Percentiles rank a stretch among this genome's conserved stretches.
These are phyloP conservation scores for Spodoptera exigua DNA, from an alignment of 2,888 invertebrate species.

Conservation along the genomic window DNA sequence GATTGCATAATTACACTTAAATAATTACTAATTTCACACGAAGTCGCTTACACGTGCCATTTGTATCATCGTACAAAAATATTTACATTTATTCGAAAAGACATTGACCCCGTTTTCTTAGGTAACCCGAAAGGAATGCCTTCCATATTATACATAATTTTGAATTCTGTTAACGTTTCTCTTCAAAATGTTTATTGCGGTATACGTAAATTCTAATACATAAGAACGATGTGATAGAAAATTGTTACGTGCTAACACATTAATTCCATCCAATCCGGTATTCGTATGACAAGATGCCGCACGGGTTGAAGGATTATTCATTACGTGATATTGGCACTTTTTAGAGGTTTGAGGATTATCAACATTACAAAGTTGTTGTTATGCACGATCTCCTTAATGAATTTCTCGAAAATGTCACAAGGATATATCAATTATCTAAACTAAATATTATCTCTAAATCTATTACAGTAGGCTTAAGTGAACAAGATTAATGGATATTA, in stretches of 20 bases:
- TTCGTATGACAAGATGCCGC: no score
- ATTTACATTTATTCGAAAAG: background rate
- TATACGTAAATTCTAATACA: slow-evolving; percentile 10
- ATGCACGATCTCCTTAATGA: no score
- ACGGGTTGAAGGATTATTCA: background rate
- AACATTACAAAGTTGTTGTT: no score
- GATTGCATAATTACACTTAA: no score
- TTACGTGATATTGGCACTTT: no score
- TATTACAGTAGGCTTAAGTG: no score
- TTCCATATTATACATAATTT: slow-evolving; percentile 1
- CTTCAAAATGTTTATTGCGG: slow-evolving; percentile 1
- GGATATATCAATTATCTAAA: no score
- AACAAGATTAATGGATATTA: no score
- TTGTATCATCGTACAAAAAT: background rate
- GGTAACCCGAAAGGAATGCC: background rate
- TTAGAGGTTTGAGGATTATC: no score
- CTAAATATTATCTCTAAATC: no score
- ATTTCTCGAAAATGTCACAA: no score
- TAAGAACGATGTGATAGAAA: background rate
- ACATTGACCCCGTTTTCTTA: background rate
- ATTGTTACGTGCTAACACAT: background rate
- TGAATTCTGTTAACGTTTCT: background rate
- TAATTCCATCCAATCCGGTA: background rate
- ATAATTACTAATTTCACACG: no score
- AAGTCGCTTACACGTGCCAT: background rate